Percentiles rank a stretch among this genome's conserved stretches.
These are phyloP conservation scores for Odontothrips loti DNA, from an alignment of 2,888 invertebrate species.

Conservation along the genomic window DNA sequence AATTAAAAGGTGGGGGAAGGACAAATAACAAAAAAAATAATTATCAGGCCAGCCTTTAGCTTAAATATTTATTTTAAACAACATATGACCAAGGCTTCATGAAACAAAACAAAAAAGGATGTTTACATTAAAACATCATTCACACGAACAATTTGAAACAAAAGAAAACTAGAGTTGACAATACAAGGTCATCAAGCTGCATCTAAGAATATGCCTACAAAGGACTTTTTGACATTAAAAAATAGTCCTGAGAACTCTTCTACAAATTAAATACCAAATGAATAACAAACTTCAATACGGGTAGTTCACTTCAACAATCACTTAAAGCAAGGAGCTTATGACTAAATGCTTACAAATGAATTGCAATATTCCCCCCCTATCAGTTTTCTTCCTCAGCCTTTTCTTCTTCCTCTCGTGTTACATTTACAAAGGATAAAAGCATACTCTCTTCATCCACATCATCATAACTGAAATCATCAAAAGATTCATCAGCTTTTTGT, in stretches of 20 bases:
- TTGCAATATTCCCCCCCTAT: neutral
- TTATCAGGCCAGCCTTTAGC: neutral
- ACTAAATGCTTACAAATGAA: slow-evolving; percentile 20
- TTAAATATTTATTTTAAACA: neutral
- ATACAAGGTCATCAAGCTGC: too few species aligned
- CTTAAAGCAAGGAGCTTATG: neutral
- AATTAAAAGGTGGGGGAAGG: too few species aligned
- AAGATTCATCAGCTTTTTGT: neutral
- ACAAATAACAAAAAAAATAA: too few species aligned
- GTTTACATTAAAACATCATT: neutral
- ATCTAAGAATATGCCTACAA: too few species aligned
- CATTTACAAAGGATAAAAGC: neutral
- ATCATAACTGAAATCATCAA: neutral
- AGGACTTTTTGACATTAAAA: neutral
- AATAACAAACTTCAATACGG: neutral
- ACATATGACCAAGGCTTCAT: neutral
- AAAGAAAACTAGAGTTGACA: neutral
- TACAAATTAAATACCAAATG: neutral
- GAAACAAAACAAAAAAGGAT: too few species aligned
- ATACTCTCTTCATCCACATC: neutral
- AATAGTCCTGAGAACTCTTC: neutral
- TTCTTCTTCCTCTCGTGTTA: neutral
- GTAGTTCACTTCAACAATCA: neutral
- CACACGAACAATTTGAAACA: neutral
- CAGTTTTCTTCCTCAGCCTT: neutral